Evolutionary conservation across 2,113 vertebrate species (phyloP), one percentile per base, ranked within the genome.

Genomic region (Oxyura jamaicensis): DNA sequence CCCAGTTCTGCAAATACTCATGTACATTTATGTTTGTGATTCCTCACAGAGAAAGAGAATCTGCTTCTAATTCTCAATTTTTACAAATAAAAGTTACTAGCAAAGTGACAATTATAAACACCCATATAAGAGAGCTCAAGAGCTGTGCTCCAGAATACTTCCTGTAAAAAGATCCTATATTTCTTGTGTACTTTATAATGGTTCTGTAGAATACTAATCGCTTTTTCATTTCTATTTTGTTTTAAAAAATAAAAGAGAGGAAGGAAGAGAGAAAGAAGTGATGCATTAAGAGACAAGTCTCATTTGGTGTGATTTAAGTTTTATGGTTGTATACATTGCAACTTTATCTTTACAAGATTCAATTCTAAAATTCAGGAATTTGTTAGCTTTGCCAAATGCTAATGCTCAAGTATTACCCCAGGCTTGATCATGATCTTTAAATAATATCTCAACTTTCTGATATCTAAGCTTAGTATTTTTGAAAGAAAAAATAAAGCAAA

Each of bases 221-320:
- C n/a, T 59, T 46, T 77, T 71, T 69, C 8, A 29, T 55, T 74
- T 58, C 33, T 0, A 1, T 53, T 80, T 80, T 31, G 4, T 15
- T 74, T 52, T 60, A 21, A 69, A 52, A 58, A 58, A 52, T 5
- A 28, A 44, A 15, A 33, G 3, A 7, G 53, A 73, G 48, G 36
- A n/a, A 48, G 33, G 33, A 5, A 8, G 3, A 19, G 33, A n/a
- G 22, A 52, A 22, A 71, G 31, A 78, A 81, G 11, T 3, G 7
- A 65, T 50, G 46, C 39, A 41, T 4, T 1, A 2, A 77, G 36
- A 2, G 14, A 62, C 71, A 48, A 48, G 22, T 15, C 20, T 75
- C 56, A 36, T 63, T 71, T 78, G 36, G 59, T 33, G 26, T 0
- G 0, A 86, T 5, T 65, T 46, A 66, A 58, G 7, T 55, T 8